Base-by-base conservation (phyloP, 2,113 vertebrate species). In the Lamprotornis superbus region DNA sequence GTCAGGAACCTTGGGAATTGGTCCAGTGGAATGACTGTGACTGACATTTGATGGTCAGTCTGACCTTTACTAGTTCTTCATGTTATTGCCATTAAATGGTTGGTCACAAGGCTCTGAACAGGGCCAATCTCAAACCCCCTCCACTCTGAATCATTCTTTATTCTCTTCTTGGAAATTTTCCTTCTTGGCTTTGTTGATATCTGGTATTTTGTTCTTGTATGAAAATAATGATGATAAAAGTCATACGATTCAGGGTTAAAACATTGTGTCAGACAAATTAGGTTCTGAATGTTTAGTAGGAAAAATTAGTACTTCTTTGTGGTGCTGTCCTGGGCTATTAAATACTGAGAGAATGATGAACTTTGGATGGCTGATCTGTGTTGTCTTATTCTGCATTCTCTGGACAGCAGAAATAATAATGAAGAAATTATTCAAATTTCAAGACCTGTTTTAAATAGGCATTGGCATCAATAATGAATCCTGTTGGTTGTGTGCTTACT, bases 21-120 rank as follows among this genome's bases (percentile, higher is more conserved):
- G 23, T 57, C 68, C 76, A 75, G 52, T 3, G 10, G 86, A 90
- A 81, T 93, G 74, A 83, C 14, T 63, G 33, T 53, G 50, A 47
- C n/a, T 93, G 85, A 52, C 84, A 80, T 87, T 90, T 95, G 78
- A 75, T 0, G 5, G 80, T 59, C 80, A 65, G 18, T n/a, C 53
- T 88, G 93, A 83, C 86, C 93, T 96, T 95, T 94, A 73, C 50
- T 17, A n/a, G 39, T 60, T 84, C 64, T 79, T 90, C 76, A 20
- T 50, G 39, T 93, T 78, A 20, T 30, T 95, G 71, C 77, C 44
- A 40, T 57, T 81, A 76, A 83, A 79, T 69, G 20, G 74, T 84
- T 83, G 61, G 59, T 92, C 78, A 73, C 52, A 83, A 81, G 37
- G 18, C 55, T 85, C 74, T 80, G 31, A 89, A 81, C 28, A 76